These are phyloP conservation scores for Chrysocyon brachyurus DNA, from an alignment of 2,797 vertebrate genomes.

Conservation along the genomic window DNA sequence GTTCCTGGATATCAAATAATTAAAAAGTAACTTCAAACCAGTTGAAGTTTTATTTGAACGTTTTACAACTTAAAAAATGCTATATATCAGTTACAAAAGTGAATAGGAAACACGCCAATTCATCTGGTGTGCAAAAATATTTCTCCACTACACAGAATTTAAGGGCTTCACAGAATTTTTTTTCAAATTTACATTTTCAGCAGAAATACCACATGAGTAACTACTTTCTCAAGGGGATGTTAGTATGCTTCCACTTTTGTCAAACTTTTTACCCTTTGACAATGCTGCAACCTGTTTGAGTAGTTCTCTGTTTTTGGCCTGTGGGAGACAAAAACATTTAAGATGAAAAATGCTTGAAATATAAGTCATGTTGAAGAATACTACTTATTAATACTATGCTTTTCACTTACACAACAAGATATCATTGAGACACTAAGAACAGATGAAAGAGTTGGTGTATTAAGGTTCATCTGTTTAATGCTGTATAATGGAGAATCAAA, in stretches of 20 bases:
- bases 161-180: conserved; percentile 93
- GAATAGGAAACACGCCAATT: conserved; percentile 89
- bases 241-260: conserved; percentile 96
- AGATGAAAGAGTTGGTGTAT: conserved; percentile 12
- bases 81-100: conserved; percentile 89
- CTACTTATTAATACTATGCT: conserved; percentile 5
- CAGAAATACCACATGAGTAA: conserved; percentile 79
- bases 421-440: conserved; percentile 30
- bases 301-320: conserved; percentile 98
- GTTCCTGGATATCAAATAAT: conserved; percentile 88
- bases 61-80: conserved; percentile 89
- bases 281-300: conserved; percentile 99
- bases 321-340: conserved; percentile 85
- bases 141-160: conserved; percentile 87
- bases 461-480: conserved; percentile 48
- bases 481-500: neutral
- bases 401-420: conserved; percentile 6
- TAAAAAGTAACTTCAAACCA: conserved; percentile 91
- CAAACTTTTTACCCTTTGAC: conserved; percentile 99
- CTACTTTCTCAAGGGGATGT: conserved; percentile 94
- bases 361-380: conserved; percentile 46
- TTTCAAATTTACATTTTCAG: conserved; percentile 85
- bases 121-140: conserved; percentile 89
- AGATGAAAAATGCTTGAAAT: conserved; percentile 69
- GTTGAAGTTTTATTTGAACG: conserved; percentile 90